Conservation (phyloP, 2,113 vertebrate genomes). For the Ptychochromis oligacanthus region DNA sequence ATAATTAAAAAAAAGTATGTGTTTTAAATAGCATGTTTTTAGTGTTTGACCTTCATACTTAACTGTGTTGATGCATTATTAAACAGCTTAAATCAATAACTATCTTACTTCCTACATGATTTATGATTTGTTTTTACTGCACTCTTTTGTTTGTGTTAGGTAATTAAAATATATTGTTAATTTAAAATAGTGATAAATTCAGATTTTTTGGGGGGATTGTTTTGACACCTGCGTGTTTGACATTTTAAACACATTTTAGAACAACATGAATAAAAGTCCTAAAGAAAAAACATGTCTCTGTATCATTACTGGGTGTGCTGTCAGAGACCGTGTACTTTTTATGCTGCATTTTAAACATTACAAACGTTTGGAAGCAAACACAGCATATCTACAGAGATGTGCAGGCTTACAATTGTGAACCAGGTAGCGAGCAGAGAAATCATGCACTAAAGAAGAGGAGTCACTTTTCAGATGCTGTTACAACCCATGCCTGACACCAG, state of each 20-base stretch:
- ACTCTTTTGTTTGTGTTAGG: neutral
- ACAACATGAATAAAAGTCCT: constrained; percentile 35
- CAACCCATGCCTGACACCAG: no score
- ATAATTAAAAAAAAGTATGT: neutral
- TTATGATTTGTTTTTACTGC: constrained; percentile 7
- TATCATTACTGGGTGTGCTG: neutral
- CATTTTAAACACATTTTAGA: constrained; percentile 33
- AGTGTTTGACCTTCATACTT: constrained; percentile 19
- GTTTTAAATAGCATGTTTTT: neutral
- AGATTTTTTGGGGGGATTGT: neutral
- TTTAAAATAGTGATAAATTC: constrained; percentile 31
- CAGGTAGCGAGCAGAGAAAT: no score
- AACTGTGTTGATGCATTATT: constrained; percentile 11
- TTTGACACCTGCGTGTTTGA: constrained; percentile 26
- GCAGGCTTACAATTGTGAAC: no score
- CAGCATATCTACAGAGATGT: no score
- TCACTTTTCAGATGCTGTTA: no score
- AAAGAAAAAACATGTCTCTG: neutral
- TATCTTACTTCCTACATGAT: neutral
- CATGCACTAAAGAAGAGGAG: no score
- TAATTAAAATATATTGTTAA: neutral
- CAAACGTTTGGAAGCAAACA: neutral
- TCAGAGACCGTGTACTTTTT: neutral
- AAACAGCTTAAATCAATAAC: constrained; percentile 18
- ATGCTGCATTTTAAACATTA: neutral